These are phyloP conservation scores for Poecilobothrus nobilitatus DNA, from an alignment of 2,888 invertebrate genomes.

Conservation along the genomic window DNA sequence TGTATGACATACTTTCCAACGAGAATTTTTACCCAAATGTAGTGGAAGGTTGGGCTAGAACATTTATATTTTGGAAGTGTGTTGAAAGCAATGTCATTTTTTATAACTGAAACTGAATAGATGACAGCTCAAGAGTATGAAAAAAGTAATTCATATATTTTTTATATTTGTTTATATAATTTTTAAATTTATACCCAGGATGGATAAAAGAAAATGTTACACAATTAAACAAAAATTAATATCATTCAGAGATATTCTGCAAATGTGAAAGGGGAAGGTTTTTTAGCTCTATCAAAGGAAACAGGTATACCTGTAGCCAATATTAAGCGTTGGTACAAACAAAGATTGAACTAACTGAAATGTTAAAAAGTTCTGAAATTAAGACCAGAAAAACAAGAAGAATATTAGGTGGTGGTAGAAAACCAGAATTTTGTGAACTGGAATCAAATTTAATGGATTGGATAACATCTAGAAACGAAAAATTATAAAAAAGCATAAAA, in stretches of 20 bases:
- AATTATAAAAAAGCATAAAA: conserved; percentile 9
- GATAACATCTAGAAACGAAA: conserved; percentile 12
- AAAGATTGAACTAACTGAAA: conserved; percentile 2
- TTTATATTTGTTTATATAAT: neutral
- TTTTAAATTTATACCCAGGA: conserved; percentile 5
- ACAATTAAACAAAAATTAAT: conserved; percentile 12
- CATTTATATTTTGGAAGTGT: too few species aligned
- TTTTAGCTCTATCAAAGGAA: conserved; percentile 10
- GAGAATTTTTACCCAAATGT: too few species aligned
- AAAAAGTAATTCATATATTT: too few species aligned
- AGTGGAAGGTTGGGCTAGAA: too few species aligned
- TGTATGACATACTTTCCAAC: too few species aligned
- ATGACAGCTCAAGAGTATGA: too few species aligned
- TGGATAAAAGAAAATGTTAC: conserved; percentile 11
- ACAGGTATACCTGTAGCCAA: conserved; percentile 10
- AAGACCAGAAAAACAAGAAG: conserved; percentile 8
- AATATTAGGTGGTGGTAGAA: conserved; percentile 11
- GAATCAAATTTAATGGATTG: conserved; percentile 13
- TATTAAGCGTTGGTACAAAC: conserved; percentile 12
- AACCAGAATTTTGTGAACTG: conserved; percentile 13
- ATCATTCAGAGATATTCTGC: conserved; percentile 9
- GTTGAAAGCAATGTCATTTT: too few species aligned
- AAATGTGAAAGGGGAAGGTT: conserved; percentile 11
- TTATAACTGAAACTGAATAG: too few species aligned
- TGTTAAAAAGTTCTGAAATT: conserved; percentile 9